A percentile compares a stretch with the other conserved stretches of the same genome.
phyloP scores from a whole-genome alignment of 2,113 vertebrate genomes.

The Sterrhoptilus dennistouni region DNA sequence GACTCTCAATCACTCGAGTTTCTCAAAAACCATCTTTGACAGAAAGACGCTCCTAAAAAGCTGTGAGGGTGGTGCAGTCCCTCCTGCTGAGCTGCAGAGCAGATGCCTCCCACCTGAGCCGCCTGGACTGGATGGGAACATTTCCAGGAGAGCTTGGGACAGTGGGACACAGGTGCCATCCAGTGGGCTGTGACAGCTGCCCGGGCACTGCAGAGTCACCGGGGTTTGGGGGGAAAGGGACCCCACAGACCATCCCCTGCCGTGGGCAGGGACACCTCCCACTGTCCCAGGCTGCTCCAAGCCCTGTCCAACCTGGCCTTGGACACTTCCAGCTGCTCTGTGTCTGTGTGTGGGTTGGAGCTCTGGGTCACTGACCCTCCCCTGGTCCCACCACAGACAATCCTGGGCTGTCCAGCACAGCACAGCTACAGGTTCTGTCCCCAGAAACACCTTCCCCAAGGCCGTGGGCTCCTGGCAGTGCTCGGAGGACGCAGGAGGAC shows the following conservation, averaged over 20 bases:
- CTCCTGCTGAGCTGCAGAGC: not conserved
- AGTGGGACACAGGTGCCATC: constrained; percentile 19
- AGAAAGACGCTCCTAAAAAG: not conserved
- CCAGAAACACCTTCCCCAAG: not conserved
- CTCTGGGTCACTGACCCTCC: not conserved
- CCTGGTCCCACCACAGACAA: not conserved
- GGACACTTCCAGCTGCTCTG: not conserved
- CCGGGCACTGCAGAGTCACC: not conserved
- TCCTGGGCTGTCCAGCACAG: not conserved
- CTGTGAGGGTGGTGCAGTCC: not conserved
- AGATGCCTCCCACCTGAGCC: not conserved
- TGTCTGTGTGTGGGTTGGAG: accelerated
- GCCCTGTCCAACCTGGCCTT: not conserved
- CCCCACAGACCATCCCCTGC: not conserved
- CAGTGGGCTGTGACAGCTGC: not conserved
- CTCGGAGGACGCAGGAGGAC: not conserved
- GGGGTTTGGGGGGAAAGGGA: not conserved
- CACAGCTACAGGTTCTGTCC: accelerated
- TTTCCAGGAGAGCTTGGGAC: not conserved
- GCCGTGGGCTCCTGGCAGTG: not conserved
- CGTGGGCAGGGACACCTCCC: not conserved
- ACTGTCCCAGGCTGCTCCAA: accelerated
- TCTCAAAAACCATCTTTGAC: not conserved
- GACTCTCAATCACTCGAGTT: accelerated
- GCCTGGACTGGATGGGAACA: not conserved